Evolutionary conservation across 2,888 invertebrate species (phyloP).

Genomic region (Tinea trinotella): DNA sequence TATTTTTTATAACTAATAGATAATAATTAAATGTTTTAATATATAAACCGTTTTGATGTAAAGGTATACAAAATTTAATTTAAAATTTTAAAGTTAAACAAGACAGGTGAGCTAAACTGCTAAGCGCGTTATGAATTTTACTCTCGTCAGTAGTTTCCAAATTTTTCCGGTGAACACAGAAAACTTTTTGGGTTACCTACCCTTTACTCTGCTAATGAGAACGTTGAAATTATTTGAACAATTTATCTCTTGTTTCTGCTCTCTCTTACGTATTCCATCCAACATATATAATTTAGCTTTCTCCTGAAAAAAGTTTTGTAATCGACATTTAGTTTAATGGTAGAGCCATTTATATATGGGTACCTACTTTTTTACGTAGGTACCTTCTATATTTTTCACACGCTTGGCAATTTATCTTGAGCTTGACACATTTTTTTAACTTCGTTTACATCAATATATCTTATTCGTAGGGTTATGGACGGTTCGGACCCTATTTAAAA

Average conservation of each 20-base stretch:
- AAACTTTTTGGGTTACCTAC: slow-evolving; percentile 60
- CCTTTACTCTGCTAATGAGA: slow-evolving; percentile 30
- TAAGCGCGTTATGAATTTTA: slow-evolving; percentile 69
- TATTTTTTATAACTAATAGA: neutral
- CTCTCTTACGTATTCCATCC: neutral
- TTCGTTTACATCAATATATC: too few relatives aligned
- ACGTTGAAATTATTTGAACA: slow-evolving; percentile 5
- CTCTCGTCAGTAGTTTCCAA: slow-evolving; percentile 55
- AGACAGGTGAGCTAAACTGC: slow-evolving; percentile 67
- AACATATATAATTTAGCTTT: neutral
- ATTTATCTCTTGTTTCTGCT: neutral
- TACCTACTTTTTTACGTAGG: neutral
- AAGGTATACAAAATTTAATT: slow-evolving; percentile 66
- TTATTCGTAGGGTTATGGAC: too few relatives aligned
- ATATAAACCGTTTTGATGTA: slow-evolving; percentile 35
- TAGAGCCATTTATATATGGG: neutral
- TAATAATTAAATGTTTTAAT: neutral
- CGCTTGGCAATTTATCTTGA: too few relatives aligned
- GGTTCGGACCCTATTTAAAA: too few relatives aligned
- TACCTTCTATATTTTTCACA: neutral
- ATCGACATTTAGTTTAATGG: neutral
- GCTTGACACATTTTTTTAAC: too few relatives aligned
- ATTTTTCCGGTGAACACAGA: slow-evolving; percentile 47
- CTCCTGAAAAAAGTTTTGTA: neutral
- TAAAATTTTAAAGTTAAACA: slow-evolving; percentile 69